A percentile compares a stretch with the other conserved stretches of the same genome.
phyloP scores from a whole-genome alignment of 2,797 vertebrate genomes.

The Oophaga sylvatica region DNA sequence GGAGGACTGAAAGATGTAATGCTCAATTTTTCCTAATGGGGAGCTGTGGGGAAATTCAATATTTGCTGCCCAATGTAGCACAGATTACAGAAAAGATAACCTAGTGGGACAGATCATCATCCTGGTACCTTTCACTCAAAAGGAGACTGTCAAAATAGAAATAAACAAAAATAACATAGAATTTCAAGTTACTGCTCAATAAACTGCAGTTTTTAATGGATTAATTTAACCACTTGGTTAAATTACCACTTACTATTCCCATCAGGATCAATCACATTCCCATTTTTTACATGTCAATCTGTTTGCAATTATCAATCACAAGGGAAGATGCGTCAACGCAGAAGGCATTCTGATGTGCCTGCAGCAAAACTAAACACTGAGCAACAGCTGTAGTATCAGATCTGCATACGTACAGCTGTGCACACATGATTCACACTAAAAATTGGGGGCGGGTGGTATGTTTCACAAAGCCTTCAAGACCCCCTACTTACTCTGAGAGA shows the following conservation, averaged over 20 bases:
- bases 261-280: not conserved
- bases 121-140: no score
- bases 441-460: not conserved
- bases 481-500: constrained; percentile 9
- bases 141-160: no score
- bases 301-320: not conserved
- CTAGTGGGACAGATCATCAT: no score
- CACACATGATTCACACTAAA: constrained; percentile 21
- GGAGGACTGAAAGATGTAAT: no score
- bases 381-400: constrained; percentile 16
- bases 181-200: no score
- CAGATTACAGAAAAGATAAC: no score
- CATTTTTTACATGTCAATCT: not conserved
- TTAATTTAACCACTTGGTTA: not conserved
- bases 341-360: constrained; percentile 4
- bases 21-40: no score
- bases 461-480: not conserved
- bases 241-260: not conserved
- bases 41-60: no score
- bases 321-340: not conserved
- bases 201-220: not conserved
- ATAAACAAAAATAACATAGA: no score
- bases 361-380: constrained; percentile 20
- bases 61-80: no score
- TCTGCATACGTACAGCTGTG: constrained; percentile 27